Evolutionary conservation across 2,888 invertebrate species (phyloP).

Genomic region (Caenorhabditis plicata): DNA sequence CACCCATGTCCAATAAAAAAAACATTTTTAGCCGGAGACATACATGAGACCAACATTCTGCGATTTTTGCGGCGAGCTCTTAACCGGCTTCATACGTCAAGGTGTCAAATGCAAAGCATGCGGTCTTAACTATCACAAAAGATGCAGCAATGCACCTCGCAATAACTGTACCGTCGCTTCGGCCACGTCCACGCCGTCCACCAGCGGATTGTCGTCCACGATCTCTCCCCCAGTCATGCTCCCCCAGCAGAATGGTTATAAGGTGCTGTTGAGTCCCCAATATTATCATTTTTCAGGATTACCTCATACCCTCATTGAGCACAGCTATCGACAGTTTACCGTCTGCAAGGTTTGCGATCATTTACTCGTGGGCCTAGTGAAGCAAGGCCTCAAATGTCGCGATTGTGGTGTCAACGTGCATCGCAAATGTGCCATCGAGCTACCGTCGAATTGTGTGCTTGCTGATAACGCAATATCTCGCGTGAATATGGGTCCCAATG

Average conservation of each 20-base stretch:
- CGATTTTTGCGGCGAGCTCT: constrained; percentile 65
- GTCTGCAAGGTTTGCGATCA: constrained; percentile 65
- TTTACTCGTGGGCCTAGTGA: constrained; percentile 64
- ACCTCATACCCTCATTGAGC: constrained; percentile 64
- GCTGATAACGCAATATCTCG: constrained; percentile 44
- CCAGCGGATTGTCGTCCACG: background rate
- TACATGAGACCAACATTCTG: constrained; percentile 65
- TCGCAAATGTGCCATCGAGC: constrained; percentile 59
- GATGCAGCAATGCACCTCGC: constrained; percentile 59
- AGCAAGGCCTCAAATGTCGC: constrained; percentile 64
- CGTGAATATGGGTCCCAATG: constrained; percentile 24
- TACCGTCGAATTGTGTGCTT: constrained; percentile 60
- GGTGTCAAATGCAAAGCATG: constrained; percentile 64
- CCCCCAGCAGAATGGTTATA: background rate
- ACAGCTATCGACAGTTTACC: constrained; percentile 65
- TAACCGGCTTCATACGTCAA: constrained; percentile 63
- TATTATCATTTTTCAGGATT: constrained; percentile 28
- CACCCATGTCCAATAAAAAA: background rate
- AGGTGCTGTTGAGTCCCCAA: background rate
- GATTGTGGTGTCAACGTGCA: constrained; percentile 66
- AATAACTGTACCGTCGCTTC: constrained; percentile 56
- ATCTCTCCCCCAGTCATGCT: background rate
- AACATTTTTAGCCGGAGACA: constrained; percentile 25
- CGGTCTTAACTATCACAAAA: constrained; percentile 64
- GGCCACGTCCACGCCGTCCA: background rate